Evolutionary conservation across 2,888 invertebrate genomes (phyloP).

Genomic region (Graphium colonna): DNA sequence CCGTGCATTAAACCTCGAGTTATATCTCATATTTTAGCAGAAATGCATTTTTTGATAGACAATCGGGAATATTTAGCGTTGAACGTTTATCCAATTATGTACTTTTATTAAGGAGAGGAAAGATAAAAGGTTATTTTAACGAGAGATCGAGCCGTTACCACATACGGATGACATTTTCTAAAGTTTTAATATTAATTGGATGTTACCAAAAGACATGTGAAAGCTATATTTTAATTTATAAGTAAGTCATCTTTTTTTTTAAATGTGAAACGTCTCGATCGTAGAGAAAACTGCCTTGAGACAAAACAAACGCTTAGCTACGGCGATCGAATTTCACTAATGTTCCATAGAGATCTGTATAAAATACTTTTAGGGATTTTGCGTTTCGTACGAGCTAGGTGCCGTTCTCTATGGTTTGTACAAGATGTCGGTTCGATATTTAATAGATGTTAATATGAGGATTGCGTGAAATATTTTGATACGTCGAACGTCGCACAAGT

Average conservation of each 20-base stretch:
- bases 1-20: background rate
- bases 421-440: background rate
- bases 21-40: background rate
- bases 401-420: background rate
- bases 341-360: conserved; percentile 6
- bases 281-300: background rate
- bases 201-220: background rate
- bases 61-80: background rate
- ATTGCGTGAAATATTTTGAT: background rate
- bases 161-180: background rate
- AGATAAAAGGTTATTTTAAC: background rate
- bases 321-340: background rate
- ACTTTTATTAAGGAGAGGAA: background rate
- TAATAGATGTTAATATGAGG: background rate
- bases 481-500: background rate
- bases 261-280: background rate
- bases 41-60: background rate
- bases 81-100: background rate
- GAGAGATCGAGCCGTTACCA: background rate
- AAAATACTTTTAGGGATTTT: conserved; percentile 7
- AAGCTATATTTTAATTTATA: background rate
- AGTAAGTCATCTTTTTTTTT: too few species aligned
- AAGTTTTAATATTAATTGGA: background rate
- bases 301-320: background rate
- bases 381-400: conserved; percentile 13